A percentile compares a stretch with the other conserved stretches of the same genome.
phyloP scores from a whole-genome alignment of 64 coral and sea anemone species.

The Pocillopora verrucosa region DNA sequence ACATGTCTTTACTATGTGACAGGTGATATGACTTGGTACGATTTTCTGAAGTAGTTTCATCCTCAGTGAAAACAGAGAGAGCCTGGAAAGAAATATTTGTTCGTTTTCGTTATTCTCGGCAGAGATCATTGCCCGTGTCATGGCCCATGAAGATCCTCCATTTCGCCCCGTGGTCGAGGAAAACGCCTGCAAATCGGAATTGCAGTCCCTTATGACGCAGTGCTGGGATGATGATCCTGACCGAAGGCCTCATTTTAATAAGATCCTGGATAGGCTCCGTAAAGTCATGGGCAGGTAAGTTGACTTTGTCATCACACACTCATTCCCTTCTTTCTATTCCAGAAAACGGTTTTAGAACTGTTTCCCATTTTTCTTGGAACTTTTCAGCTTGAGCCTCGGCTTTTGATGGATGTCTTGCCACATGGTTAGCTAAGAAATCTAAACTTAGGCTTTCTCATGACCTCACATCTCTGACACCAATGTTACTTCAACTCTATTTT shows the following conservation, averaged over 20 bases:
- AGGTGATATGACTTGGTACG: no score
- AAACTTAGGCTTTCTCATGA: no score
- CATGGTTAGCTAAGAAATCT: no score
- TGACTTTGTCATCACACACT: no score
- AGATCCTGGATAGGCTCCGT: conserved; percentile 75
- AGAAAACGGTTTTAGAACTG: no score
- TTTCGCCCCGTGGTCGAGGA: conserved; percentile 72
- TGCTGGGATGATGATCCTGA: conserved; percentile 87
- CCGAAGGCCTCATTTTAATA: conserved; percentile 81
- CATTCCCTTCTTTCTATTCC: no score
- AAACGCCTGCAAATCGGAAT: conserved; percentile 64
- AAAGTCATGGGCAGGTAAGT: conserved; percentile 86
- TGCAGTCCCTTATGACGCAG: conserved; percentile 75
- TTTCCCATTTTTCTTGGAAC: no score
- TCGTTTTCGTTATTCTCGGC: not conserved
- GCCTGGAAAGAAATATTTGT: not conserved
- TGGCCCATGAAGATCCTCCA: conserved; percentile 67
- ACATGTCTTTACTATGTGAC: no score
- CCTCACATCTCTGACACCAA: no score
- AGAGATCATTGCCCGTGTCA: conserved; percentile 64
- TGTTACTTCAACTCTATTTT: no score
- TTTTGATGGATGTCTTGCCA: no score
- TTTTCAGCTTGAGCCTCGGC: no score
- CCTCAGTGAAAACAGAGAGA: not conserved
- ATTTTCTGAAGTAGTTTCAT: not conserved